These are phyloP conservation scores for Protosalanx chinensis DNA, from an alignment of 2,797 vertebrate genomes.

Conservation along the genomic window DNA sequence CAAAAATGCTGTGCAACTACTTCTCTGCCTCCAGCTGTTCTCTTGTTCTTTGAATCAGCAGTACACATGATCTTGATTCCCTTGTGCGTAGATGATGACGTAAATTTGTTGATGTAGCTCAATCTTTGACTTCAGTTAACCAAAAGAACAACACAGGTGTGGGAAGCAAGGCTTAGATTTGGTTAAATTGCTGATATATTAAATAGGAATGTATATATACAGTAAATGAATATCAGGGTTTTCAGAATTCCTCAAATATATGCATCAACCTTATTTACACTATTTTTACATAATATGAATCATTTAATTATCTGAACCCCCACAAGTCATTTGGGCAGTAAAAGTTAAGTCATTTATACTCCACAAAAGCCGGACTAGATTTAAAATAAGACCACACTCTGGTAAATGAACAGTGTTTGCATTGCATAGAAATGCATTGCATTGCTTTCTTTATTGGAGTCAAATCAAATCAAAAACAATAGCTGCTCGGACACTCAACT, in stretches of 20 bases:
- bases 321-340: no score
- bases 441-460: background rate
- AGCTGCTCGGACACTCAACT: background rate
- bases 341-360: no score
- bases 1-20: background rate
- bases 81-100: background rate
- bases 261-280: no score
- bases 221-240: background rate
- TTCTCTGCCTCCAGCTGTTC: no score
- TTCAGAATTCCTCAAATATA: background rate
- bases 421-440: no score
- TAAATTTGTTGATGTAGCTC: slow-evolving; percentile 13
- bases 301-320: no score
- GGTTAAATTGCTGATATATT: slow-evolving; percentile 5
- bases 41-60: background rate
- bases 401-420: no score
- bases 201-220: background rate
- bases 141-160: slow-evolving; percentile 15
- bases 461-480: background rate
- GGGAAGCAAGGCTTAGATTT: background rate
- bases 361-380: no score
- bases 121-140: slow-evolving; percentile 51
- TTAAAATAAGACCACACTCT: no score
- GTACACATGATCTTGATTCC: slow-evolving; percentile 9
- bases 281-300: no score